Conservation (phyloP, 1,140 invertebrate species). For the Drosophila takahashii region DNA sequence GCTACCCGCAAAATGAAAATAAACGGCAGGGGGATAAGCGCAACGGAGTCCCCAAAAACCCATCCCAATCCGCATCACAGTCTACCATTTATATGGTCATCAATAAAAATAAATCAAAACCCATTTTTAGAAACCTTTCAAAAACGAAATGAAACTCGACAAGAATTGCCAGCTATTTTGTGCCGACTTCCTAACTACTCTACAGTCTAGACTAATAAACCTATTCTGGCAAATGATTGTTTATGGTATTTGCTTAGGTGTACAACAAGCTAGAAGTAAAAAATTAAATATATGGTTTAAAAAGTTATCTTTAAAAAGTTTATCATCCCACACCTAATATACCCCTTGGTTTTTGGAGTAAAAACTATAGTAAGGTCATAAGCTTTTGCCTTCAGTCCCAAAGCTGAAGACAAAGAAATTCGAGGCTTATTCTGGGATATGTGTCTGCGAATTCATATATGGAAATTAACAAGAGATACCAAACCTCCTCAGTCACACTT, state of each 20-base stretch:
- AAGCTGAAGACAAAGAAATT: conserved; percentile 10
- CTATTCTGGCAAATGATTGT: too few species aligned
- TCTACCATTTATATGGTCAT: conserved; percentile 74
- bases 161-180: not conserved
- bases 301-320: not conserved
- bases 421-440: not conserved
- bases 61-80: conserved; percentile 4
- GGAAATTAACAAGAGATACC: conserved; percentile 48
- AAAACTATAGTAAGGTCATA: conserved; percentile 19
- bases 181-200: not conserved
- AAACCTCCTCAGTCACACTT: conserved; percentile 39
- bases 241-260: too few species aligned
- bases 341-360: not conserved
- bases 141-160: conserved; percentile 4
- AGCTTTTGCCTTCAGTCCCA: conserved; percentile 8
- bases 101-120: conserved; percentile 83
- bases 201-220: not conserved
- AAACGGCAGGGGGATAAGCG: not conserved
- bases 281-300: not conserved
- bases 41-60: conserved; percentile 32
- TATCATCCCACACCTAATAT: not conserved
- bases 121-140: conserved; percentile 65
- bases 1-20: conserved; percentile 25
- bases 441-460: conserved; percentile 25
- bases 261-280: too few species aligned